Conservation (phyloP, 2,113 vertebrate genomes). For the Thinocorus orbignyianus region DNA sequence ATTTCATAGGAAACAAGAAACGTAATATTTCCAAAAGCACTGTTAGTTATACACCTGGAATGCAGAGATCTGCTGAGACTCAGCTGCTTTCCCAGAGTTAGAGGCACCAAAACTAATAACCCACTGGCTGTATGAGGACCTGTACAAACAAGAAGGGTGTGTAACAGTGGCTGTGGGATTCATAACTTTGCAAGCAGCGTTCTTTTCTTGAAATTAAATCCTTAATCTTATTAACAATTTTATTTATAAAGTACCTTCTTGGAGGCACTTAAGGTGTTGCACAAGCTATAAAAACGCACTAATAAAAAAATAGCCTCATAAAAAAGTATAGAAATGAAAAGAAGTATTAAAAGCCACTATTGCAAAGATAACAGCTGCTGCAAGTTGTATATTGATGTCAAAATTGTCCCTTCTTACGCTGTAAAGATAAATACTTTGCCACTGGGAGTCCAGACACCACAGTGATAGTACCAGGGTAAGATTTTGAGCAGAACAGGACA, state of each 20-base stretch:
- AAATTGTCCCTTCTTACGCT: background rate
- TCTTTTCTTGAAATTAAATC: background rate
- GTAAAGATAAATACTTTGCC: background rate
- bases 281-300: background rate
- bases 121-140: background rate
- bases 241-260: background rate
- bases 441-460: background rate
- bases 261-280: background rate
- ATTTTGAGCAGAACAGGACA: background rate
- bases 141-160: background rate
- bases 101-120: background rate
- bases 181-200: background rate
- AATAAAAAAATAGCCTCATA: constrained; percentile 29
- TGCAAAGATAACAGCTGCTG: background rate
- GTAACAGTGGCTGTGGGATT: background rate
- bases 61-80: background rate
- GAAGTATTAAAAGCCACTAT: background rate
- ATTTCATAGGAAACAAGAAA: background rate
- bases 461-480: background rate
- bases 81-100: background rate
- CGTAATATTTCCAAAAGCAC: background rate
- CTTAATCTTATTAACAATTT: constrained; percentile 26
- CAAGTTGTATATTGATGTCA: background rate
- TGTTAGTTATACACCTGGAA: background rate
- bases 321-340: constrained; percentile 5